These are phyloP conservation scores for Apis dorsata DNA, from an alignment of 1,140 invertebrate genomes.

Conservation along the genomic window DNA sequence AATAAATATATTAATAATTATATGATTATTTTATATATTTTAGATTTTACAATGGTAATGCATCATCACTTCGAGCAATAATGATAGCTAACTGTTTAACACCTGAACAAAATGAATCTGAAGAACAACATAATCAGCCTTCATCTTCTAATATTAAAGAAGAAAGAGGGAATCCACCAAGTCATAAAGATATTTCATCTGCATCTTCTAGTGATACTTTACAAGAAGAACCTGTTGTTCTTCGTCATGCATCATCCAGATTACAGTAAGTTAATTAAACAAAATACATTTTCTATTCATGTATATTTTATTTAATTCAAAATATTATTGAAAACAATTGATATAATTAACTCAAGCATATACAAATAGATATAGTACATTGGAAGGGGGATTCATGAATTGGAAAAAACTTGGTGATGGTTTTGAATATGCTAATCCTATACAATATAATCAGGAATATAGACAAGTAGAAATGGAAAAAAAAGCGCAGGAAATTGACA, in stretches of 20 bases:
- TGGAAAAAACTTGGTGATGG: conserved; percentile 79
- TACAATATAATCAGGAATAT: conserved; percentile 82
- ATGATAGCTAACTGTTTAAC: conserved; percentile 86
- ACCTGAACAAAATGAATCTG: conserved; percentile 72
- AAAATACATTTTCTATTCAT: background rate
- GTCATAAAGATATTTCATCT: conserved; percentile 78
- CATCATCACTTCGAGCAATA: conserved; percentile 88
- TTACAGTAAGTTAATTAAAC: conserved; percentile 71
- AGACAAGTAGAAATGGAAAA: conserved; percentile 80
- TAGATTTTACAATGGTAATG: conserved; percentile 91
- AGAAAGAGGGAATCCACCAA: conserved; percentile 81
- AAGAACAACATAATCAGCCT: conserved; percentile 64
- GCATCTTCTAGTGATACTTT: conserved; percentile 60
- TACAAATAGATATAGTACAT: conserved; percentile 73
- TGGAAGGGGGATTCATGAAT: conserved; percentile 80
- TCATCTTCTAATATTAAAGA: conserved; percentile 70
- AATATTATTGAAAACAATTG: background rate
- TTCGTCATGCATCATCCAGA: conserved; percentile 77
- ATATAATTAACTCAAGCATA: conserved; percentile 19
- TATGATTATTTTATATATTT: conserved; percentile 36
- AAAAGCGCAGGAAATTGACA: conserved; percentile 69
- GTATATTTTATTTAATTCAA: background rate
- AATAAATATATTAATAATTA: no score
- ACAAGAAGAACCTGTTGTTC: conserved; percentile 73
- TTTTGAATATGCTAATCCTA: conserved; percentile 81